These are phyloP conservation scores for Orthonevra nobilis DNA, from an alignment of 2,888 invertebrate species.

Conservation along the genomic window DNA sequence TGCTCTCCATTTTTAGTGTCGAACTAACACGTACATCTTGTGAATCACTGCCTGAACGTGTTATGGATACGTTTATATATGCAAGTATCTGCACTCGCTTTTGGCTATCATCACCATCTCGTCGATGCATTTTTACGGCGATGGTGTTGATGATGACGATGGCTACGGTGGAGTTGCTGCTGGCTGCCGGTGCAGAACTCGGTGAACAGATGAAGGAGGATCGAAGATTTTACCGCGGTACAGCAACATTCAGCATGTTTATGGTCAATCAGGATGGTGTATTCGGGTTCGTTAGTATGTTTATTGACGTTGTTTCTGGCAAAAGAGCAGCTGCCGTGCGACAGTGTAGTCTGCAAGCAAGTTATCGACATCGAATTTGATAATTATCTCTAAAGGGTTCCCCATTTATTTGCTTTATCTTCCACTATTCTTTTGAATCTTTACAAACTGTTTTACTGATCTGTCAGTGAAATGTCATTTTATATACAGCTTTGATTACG, in stretches of 20 bases:
- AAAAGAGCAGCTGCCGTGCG: background rate
- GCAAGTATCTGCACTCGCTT: constrained; percentile 47
- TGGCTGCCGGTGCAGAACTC: background rate
- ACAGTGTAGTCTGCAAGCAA: background rate
- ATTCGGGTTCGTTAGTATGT: background rate
- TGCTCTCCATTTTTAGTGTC: constrained; percentile 69
- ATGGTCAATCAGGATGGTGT: constrained; percentile 23
- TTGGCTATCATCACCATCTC: constrained; percentile 68
- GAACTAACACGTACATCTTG: constrained; percentile 68
- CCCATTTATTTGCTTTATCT: too few species aligned
- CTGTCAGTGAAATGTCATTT: too few species aligned
- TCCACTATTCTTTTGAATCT: too few species aligned
- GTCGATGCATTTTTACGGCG: constrained; percentile 60
- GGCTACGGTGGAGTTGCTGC: background rate
- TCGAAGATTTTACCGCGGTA: constrained; percentile 1
- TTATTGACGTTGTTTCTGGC: background rate
- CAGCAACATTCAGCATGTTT: constrained; percentile 22
- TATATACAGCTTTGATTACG: too few species aligned
- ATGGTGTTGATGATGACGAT: constrained; percentile 30
- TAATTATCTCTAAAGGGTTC: too few species aligned
- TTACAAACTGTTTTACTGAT: too few species aligned
- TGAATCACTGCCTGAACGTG: constrained; percentile 62
- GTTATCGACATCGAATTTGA: too few species aligned
- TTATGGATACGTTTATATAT: constrained; percentile 7
- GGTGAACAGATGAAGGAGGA: constrained; percentile 19